These are phyloP conservation scores for Lepidurus apus DNA, from an alignment of 1,140 invertebrate species.

Conservation along the genomic window DNA sequence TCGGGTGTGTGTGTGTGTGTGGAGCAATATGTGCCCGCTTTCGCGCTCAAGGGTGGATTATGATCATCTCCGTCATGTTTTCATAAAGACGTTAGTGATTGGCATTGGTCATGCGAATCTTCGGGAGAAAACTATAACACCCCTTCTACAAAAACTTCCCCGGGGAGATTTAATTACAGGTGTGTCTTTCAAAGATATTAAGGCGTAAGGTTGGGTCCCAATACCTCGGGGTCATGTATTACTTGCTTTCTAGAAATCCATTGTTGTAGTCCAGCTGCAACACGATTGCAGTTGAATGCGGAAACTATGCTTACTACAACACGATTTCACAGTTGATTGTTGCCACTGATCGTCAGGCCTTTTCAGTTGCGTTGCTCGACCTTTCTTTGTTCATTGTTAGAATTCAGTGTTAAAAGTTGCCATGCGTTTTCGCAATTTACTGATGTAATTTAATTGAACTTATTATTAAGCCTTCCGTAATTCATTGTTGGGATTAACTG, in stretches of 20 bases:
- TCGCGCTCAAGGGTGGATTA: conserved; percentile 13
- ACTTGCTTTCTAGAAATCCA: neutral
- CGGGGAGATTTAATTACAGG: conserved; percentile 9
- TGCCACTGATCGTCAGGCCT: too few species aligned
- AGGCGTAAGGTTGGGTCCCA: neutral
- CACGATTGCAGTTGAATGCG: too few species aligned
- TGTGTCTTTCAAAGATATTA: neutral
- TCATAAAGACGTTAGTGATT: neutral
- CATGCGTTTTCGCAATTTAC: too few species aligned
- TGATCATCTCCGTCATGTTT: neutral
- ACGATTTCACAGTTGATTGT: too few species aligned
- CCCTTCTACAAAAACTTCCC: neutral
- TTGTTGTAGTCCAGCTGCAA: neutral
- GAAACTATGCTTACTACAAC: too few species aligned
- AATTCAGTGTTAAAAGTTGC: too few species aligned
- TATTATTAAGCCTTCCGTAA: too few species aligned
- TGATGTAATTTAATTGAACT: too few species aligned
- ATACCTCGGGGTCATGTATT: neutral
- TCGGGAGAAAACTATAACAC: neutral
- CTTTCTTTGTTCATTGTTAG: too few species aligned
- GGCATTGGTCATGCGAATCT: conserved; percentile 12
- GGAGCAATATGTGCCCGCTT: neutral
- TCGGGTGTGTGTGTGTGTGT: neutral
- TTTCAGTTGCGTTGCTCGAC: too few species aligned
- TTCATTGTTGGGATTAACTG: too few species aligned